Evolutionary conservation across 2,797 vertebrate species (phyloP), one percentile per base, ranked within the genome.

Genomic region (Acanthornis magna): DNA sequence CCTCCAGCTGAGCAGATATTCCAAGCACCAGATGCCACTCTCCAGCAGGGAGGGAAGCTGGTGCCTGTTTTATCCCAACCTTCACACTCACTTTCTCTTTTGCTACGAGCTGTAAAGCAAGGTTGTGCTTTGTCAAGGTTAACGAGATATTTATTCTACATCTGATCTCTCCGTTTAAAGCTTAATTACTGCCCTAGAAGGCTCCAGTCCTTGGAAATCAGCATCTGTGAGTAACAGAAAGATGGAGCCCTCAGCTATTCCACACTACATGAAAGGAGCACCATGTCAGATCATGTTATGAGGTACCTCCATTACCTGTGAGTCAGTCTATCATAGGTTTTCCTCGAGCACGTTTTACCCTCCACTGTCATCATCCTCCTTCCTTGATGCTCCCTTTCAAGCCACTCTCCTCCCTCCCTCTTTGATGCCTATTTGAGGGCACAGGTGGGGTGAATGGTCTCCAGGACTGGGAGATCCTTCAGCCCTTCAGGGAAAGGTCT

Each of bases 141-240:
- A 94, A 89, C 75, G 51, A 83, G 66, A 60, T 80, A 85, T 76
- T 80, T 93, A 93, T 90, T 93, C 65, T 78, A 53, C 47, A 66
- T 94, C 81, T 88, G 79, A 84, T 86, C 50, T 86, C 58, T 90
- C 54, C 1, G 38, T 84, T 95, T 93, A 90, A 88, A 90, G 45
- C 70, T 86, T 92, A 94, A 92, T 95, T 91, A 88, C 70, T 73
- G 47, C 66, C 43, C 66, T 93, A 75, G 73, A 81, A 88, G 78
- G 38, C 45, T 91, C 38, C 12, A 38, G 88, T 78, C 79, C 47
- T 78, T 80, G 47, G 79, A 93, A 96, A 86, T 58, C 42, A 48
- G 26, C 19, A 43, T 76, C 57, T 85, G 25, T 85, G 47, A 47
- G 36, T 85, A 83, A 74, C 54, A 50, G 71, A 85, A 92, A 83